Base-by-base conservation (phyloP, 2,797 vertebrate species). In the Lepus oiostolus region DNA sequence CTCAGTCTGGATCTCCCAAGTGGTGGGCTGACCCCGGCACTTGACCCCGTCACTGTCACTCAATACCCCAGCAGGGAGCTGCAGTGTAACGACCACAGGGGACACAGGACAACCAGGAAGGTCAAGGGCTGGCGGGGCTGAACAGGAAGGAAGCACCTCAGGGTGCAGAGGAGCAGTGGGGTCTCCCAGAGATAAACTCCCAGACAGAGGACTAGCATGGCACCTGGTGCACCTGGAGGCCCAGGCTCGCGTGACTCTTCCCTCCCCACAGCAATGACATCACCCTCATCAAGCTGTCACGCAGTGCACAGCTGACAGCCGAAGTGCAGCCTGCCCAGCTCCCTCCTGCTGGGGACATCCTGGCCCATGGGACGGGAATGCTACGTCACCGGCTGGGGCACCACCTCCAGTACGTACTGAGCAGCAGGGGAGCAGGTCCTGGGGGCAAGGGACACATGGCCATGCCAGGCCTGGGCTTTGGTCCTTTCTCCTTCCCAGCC, bases 371-470 rank as follows among this genome's bases (percentile, higher is more conserved):
- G 22, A 94, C 98, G 7, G 7, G 97, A 98, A 68, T 99, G 98
- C 77, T 99, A 98, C 47, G 95, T 99, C 96, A 99, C 96, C 0
- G 98, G 99, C 96, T 99, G 98, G 99, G 99, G 98, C 26, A 97
- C 98, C 0, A 98, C 99, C 74, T 97, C 87, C 92, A 98, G 98
- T 99, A 97, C 26, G 98, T 96, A n/a, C 58, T 38, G 16, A 17
- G 54, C 0, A 21, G 32, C 75, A 21, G n/a, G 32, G 47, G 13
- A 58, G 38, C 38, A 21, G 68, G 12, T 42, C 72, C 35, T 9
- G 28, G 65, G 54, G 65, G 5, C 12, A 1, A 0, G 32, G 16
- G 70, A 4, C 1, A 0, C 80, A 65, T n/a, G 74, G 72, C 60
- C 11, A 68, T 52, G 6, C 52, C n/a, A 28, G 67, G 32, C 19